phyloP scores from a whole-genome alignment of 2,888 invertebrate genomes.

The Epinotia demarniana region DNA sequence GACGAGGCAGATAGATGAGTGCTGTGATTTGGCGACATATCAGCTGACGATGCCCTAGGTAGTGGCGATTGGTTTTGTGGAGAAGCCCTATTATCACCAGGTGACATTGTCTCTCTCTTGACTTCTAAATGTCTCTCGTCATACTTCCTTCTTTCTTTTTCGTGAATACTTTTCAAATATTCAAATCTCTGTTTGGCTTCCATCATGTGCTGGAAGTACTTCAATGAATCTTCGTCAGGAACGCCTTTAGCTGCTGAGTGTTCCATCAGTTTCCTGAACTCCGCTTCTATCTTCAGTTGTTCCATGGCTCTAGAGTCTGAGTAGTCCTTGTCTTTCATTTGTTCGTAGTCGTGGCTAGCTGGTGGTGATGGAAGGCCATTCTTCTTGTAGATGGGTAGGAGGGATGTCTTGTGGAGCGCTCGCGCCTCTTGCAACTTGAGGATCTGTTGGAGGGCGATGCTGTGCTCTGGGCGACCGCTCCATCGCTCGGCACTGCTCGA shows the following conservation, averaged over 20 bases:
- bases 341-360: constrained; percentile 76
- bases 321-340: constrained; percentile 64
- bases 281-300: constrained; percentile 84
- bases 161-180: constrained; percentile 74
- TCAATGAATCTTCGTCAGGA: constrained; percentile 73
- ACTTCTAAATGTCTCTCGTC: constrained; percentile 58
- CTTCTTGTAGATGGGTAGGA: constrained; percentile 79
- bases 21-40: constrained; percentile 74
- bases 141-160: constrained; percentile 63
- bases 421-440: constrained; percentile 95
- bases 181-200: constrained; percentile 77
- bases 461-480: constrained; percentile 96
- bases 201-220: constrained; percentile 79
- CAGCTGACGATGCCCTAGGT: constrained; percentile 69
- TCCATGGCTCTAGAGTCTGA: constrained; percentile 75
- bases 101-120: constrained; percentile 71
- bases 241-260: constrained; percentile 80
- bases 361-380: constrained; percentile 81
- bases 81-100: constrained; percentile 66
- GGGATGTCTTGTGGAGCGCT: constrained; percentile 85
- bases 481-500: constrained; percentile 94
- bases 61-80: constrained; percentile 66
- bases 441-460: constrained; percentile 95
- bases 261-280: constrained; percentile 84
- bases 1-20: constrained; percentile 78